phyloP scores from a whole-genome alignment of 2,888 invertebrate species.

The Microctonus aethiopoides region DNA sequence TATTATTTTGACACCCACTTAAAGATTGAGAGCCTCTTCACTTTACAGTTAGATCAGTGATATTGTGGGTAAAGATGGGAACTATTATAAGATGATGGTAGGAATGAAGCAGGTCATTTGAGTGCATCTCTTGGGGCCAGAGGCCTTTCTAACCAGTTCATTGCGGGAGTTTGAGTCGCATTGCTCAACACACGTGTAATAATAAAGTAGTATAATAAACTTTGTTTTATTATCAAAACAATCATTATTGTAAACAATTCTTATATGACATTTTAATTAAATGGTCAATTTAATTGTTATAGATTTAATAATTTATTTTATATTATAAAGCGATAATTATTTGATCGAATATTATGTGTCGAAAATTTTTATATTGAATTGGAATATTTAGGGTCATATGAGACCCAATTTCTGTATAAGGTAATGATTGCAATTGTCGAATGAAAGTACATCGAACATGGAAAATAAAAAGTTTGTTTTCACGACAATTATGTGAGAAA shows the following conservation, averaged over 20 bases:
- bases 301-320: neutral
- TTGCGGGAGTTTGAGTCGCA: slow-evolving; percentile 39
- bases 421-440: slow-evolving; percentile 1
- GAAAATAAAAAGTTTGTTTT: neutral
- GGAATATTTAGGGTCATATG: neutral
- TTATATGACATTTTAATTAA: neutral
- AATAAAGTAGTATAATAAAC: neutral
- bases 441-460: neutral
- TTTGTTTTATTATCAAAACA: neutral
- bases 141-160: slow-evolving; percentile 42
- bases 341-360: neutral
- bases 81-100: slow-evolving; percentile 56
- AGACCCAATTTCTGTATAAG: neutral
- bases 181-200: slow-evolving; percentile 34
- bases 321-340: neutral
- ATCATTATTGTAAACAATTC: neutral
- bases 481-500: neutral
- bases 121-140: slow-evolving; percentile 55
- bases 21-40: slow-evolving; percentile 61
- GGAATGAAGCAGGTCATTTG: slow-evolving; percentile 63
- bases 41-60: slow-evolving; percentile 63
- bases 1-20: slow-evolving; percentile 17
- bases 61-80: slow-evolving; percentile 61
- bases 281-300: neutral
- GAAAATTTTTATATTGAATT: neutral